A percentile compares a stretch with the other conserved stretches of the same genome.
Evolutionary conservation across 2,888 invertebrate genomes (phyloP).

Genomic region (Tachina fera): DNA sequence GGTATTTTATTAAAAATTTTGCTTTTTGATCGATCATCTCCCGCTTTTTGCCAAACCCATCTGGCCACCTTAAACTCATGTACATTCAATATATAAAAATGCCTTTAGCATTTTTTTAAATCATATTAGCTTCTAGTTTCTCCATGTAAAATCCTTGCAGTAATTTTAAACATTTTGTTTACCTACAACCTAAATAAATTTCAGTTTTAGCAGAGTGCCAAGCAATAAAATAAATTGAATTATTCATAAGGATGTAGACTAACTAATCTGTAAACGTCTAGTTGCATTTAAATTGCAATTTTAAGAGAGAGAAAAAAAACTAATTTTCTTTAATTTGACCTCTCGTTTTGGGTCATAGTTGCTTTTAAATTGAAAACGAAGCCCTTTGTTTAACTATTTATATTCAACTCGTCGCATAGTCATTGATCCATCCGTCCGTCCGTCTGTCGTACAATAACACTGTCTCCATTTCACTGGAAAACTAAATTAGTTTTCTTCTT

Average conservation of each 20-base stretch:
- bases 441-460: not conserved
- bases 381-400: not conserved
- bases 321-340: conserved; percentile 57
- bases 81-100: too few relatives aligned
- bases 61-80: too few relatives aligned
- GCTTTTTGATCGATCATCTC: too few relatives aligned
- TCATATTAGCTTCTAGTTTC: too few relatives aligned
- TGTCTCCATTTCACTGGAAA: conserved; percentile 52
- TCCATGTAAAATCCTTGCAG: too few relatives aligned
- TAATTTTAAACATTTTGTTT: not conserved
- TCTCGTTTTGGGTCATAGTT: conserved; percentile 55
- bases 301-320: conserved; percentile 26
- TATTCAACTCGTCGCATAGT: not conserved
- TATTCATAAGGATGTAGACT: conserved; percentile 3
- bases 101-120: too few relatives aligned
- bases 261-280: conserved; percentile 21
- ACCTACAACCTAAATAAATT: not conserved
- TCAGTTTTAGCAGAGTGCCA: not conserved
- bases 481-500: conserved; percentile 58
- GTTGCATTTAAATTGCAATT: conserved; percentile 49
- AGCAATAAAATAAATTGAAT: not conserved
- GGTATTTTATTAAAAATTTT: too few relatives aligned
- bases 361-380: conserved; percentile 29
- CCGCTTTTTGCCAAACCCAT: too few relatives aligned
- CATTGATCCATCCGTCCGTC: not conserved